phyloP scores from a whole-genome alignment of 2,113 vertebrate genomes.

The Urocolius indicus region DNA sequence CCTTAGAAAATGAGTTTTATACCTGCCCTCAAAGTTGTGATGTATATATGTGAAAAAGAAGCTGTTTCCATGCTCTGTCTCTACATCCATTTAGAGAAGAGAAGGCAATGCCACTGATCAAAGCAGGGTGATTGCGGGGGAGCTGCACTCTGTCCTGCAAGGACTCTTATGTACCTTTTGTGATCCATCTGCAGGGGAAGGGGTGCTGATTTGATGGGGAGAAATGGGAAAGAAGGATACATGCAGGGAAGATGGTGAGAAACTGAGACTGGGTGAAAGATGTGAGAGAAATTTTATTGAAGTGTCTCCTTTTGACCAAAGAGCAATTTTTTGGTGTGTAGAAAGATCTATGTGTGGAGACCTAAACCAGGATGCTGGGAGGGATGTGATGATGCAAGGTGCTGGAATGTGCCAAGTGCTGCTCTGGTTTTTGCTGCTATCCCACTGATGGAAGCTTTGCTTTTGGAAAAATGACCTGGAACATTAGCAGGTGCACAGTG shows the following conservation, averaged over 20 bases:
- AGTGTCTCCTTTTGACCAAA: neutral
- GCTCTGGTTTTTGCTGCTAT: neutral
- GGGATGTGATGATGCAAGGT: neutral
- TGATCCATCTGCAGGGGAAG: accelerated
- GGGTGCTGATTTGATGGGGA: neutral
- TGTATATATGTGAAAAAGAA: neutral
- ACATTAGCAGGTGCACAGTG: neutral
- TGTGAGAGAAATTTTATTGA: neutral
- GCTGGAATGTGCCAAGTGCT: neutral
- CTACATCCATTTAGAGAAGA: neutral
- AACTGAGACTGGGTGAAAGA: neutral
- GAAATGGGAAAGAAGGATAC: neutral
- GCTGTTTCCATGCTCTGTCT: neutral
- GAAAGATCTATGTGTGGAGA: too few relatives aligned
- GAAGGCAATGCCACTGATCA: neutral
- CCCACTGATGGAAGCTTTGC: neutral
- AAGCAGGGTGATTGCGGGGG: neutral
- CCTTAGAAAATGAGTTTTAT: neutral
- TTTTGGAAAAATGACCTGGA: neutral
- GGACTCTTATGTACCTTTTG: neutral
- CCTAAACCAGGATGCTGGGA: neutral
- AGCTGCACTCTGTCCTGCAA: neutral
- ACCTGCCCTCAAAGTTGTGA: neutral
- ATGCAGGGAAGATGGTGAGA: neutral
- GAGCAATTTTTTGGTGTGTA: neutral